Evolutionary conservation across 2,888 invertebrate genomes (phyloP), one percentile per base, ranked within the genome.

Genomic region (Macrosoma leucophasiata): DNA sequence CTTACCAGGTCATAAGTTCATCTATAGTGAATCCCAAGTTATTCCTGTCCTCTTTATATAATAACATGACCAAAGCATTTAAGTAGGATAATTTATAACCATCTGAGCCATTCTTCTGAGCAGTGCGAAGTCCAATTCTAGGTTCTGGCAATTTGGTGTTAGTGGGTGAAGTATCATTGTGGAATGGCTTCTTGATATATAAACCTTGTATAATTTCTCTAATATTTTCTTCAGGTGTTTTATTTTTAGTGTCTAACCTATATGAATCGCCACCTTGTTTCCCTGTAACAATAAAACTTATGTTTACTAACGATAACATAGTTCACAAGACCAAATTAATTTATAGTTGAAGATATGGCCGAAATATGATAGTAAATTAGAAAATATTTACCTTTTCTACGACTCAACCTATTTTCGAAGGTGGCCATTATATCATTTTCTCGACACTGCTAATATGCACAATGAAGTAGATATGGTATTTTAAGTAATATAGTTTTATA

Each of bases 21-120:
- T 93, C 92, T 41, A 89, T 85, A 48, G 88, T 88, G 64, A 92
- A 92, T 27, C 92, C 92, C 53, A 93, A 85, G 52, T 87, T 85
- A 44, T 71, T 73, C 54, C 86, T 86, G 51, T 90, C 89, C 62
- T 88, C 85, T 64, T 88, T 88, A 57, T 86, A 82, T 48, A 91
- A 81, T 47, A 96, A 86, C 62, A 94, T 93, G 35, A 95, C 94
- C 76, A 96, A 90, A 41, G 91, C 92, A 86, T 96, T 97, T 58
- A 97, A 87, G 72, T 95, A 93, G 48, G 92, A 93, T 51, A 96
- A 85, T 67, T 93, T 91, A 65, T 91, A 91, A 43, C 88, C 90
- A 72, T 94, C 94, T 39, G 91, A 88, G 40, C 91, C 86, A 61
- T n/a, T n/a, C 86, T 88, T 58, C 87, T 87, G 48, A 88, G 88